A percentile compares a stretch with the other conserved stretches of the same genome.
phyloP scores from a whole-genome alignment of 2,797 vertebrate species.

The Limnodromus scolopaceus region DNA sequence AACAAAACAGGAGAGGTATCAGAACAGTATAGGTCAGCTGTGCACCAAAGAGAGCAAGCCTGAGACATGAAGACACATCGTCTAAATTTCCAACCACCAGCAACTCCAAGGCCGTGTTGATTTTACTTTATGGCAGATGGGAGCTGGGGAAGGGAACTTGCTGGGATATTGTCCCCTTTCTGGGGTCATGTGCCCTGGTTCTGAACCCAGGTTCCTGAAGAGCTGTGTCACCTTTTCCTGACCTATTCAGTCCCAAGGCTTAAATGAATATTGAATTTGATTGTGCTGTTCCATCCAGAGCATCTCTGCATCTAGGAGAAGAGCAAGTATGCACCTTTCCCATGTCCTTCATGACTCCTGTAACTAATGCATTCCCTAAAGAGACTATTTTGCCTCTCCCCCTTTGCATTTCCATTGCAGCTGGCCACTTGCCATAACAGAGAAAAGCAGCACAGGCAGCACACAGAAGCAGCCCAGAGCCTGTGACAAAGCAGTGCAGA shows the following conservation, averaged over 20 bases:
- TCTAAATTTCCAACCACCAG: background rate
- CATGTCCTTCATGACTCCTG: background rate
- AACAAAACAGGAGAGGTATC: background rate
- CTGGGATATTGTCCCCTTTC: background rate
- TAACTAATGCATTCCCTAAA: background rate
- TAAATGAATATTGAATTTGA: background rate
- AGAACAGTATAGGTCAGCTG: background rate
- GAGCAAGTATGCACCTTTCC: background rate
- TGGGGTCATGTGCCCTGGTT: fast-evolving
- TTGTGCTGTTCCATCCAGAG: background rate
- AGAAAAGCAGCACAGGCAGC: background rate
- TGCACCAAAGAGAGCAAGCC: background rate
- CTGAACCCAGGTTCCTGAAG: background rate
- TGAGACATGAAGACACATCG: background rate
- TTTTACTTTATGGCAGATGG: background rate
- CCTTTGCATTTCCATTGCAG: background rate
- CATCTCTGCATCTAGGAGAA: background rate
- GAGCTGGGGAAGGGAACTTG: background rate
- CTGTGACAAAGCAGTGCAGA: slow-evolving; percentile 27
- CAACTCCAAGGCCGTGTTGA: background rate
- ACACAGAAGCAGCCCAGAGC: background rate
- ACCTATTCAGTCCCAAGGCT: background rate
- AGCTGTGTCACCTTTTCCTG: background rate
- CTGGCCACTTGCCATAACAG: background rate
- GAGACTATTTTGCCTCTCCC: background rate